Evolutionary conservation across 2,888 invertebrate species (phyloP).

Genomic region (Agelastica alni): DNA sequence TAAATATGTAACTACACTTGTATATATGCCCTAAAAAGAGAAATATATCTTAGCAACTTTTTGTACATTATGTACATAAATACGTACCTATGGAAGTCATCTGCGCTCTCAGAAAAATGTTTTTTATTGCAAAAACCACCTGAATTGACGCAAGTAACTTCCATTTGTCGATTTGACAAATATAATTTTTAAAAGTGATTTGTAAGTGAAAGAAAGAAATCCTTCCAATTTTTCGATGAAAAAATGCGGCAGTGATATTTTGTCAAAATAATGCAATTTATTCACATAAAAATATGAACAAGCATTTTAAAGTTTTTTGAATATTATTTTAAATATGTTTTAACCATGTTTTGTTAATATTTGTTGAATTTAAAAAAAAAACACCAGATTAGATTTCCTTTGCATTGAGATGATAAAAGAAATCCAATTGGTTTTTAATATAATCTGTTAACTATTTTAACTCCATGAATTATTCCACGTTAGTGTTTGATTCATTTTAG

Average conservation of each 20-base stretch:
- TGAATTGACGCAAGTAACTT: constrained; percentile 21
- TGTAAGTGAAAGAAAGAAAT: constrained; percentile 5
- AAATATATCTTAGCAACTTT: constrained; percentile 31
- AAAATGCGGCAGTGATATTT: no score
- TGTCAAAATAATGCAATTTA: background rate
- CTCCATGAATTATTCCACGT: no score
- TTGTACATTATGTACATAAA: constrained; percentile 39
- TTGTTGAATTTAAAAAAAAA: no score
- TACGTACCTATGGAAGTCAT: constrained; percentile 34
- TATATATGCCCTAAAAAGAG: constrained; percentile 42
- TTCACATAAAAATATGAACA: background rate
- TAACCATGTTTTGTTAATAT: no score
- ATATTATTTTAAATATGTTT: no score
- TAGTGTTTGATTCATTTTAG: no score
- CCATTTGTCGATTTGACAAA: constrained; percentile 16
- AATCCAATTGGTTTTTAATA: no score
- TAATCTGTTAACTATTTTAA: no score
- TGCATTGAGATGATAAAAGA: no score
- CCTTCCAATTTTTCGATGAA: background rate
- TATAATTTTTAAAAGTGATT: constrained; percentile 13
- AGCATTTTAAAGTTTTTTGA: no score
- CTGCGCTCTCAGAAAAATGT: constrained; percentile 28
- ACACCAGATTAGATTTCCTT: no score
- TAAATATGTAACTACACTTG: constrained; percentile 45
- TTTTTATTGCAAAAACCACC: constrained; percentile 21